Base-by-base conservation (phyloP, 2,888 invertebrate genomes). In the Ceratothoa steindachneri region DNA sequence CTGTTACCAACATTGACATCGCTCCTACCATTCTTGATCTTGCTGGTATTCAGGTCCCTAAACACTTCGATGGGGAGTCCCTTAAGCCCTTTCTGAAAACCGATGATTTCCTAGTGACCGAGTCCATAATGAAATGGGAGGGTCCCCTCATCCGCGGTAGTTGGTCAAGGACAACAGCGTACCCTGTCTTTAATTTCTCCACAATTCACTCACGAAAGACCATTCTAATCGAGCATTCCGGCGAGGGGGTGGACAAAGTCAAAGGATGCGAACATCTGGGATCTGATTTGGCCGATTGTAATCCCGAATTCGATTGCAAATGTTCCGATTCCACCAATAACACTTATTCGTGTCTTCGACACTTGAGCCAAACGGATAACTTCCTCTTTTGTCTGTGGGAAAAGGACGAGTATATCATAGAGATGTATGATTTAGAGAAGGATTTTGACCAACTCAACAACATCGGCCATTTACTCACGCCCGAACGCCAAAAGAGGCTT, bases 241-340 rank as follows among this genome's bases (percentile, higher is more conserved):
- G 95, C 0, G 95, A 95, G 84, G 89, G 88, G 0, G 88, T 87
- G 73, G 81, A 83, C 0, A 83, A 85, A 0, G 86, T 87, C 0
- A 87, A 88, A 3, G 75, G 72, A 2, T 78, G 70, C 30, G 60
- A 64, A 28, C 27, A 31, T 53, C 29, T 60, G n/a, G 73, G 71
- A 22, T 53, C 31, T 19, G 71, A 72, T 29, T 55, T 77, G 66
- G 29, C 28, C 24, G 77, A 73, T 31, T 80, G 80, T 53, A 82
- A 65, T 30, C 74, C 74, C 27, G 31, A 72, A 24, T 79, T 73
- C 72, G 82, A 83, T 73, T 95, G 95, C 84, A 93, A 94, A 81
- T 95, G 95, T 82, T 91, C 94, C 83, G 95, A 95, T 84, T 85
- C 90, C 0, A 87, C 84, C 81, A 95, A 95, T 83, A 95, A 95